A percentile compares a stretch with the other conserved stretches of the same genome.
Evolutionary conservation across 2,888 invertebrate species (phyloP).

Genomic region (Carabus problematicus): DNA sequence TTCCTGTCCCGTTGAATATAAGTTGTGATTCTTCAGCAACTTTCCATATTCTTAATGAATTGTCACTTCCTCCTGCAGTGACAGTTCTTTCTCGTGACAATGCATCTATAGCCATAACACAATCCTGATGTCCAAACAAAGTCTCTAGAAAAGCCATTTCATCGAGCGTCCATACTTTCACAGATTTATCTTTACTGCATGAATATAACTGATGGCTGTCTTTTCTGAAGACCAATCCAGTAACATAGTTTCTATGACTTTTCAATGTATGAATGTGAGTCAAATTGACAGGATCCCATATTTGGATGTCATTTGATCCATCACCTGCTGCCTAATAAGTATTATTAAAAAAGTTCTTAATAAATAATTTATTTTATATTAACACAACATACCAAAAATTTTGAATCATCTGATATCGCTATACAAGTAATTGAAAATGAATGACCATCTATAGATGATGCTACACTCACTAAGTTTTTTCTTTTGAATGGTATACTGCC

Average conservation of each 20-base stretch:
- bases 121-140: conserved; percentile 90
- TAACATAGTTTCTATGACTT: conserved; percentile 77
- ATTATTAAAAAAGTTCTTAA: background rate
- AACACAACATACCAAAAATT: conserved; percentile 76
- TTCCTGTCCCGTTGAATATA: conserved; percentile 84
- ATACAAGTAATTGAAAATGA: conserved; percentile 66
- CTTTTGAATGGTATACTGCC: conserved; percentile 62
- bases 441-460: conserved; percentile 51
- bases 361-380: conserved; percentile 23
- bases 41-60: conserved; percentile 92
- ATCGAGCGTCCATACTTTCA: conserved; percentile 95
- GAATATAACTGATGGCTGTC: conserved; percentile 87
- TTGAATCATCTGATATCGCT: conserved; percentile 79
- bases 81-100: conserved; percentile 85
- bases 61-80: conserved; percentile 89
- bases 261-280: conserved; percentile 80
- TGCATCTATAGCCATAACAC: conserved; percentile 87
- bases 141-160: conserved; percentile 97
- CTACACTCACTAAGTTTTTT: conserved; percentile 48
- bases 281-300: conserved; percentile 83
- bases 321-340: conserved; percentile 71
- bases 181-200: conserved; percentile 76
- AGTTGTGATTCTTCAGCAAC: conserved; percentile 96
- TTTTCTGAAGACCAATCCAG: conserved; percentile 83
- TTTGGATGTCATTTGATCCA: conserved; percentile 72